Evolutionary conservation across 2,797 vertebrate genomes (phyloP).

Genomic region (Rhinogobio ventralis): DNA sequence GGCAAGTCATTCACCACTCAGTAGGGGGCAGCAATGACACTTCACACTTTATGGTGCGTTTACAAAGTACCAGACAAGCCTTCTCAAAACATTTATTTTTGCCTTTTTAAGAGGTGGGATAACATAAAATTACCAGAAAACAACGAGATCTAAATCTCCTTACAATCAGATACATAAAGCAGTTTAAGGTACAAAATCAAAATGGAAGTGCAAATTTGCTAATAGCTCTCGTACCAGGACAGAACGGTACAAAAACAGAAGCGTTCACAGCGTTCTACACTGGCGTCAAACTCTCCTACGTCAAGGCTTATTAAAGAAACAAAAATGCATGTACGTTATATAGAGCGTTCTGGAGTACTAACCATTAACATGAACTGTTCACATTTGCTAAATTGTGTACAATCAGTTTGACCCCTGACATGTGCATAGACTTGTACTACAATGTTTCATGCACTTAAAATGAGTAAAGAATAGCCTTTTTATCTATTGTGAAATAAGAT

Average conservation of each 20-base stretch:
- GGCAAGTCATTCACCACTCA: background rate
- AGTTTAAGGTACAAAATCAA: slow-evolving; percentile 54
- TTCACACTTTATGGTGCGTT: background rate
- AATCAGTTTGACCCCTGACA: slow-evolving; percentile 36
- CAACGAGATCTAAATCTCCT: slow-evolving; percentile 38
- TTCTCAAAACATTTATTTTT: slow-evolving; percentile 67
- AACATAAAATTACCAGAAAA: slow-evolving; percentile 58
- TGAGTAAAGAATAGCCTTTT: slow-evolving; percentile 34
- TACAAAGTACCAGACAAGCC: background rate
- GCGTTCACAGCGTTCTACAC: slow-evolving; percentile 6
- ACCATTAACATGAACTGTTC: slow-evolving; percentile 38
- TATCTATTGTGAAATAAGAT: slow-evolving; percentile 37
- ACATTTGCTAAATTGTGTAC: slow-evolving; percentile 44
- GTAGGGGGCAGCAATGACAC: background rate
- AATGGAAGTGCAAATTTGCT: slow-evolving; percentile 59
- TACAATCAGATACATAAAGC: slow-evolving; percentile 62
- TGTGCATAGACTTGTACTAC: slow-evolving; percentile 54
- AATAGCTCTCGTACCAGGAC: slow-evolving; percentile 56
- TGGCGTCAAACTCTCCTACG: slow-evolving; percentile 18
- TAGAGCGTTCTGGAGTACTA: slow-evolving; percentile 43
- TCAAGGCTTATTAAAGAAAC: slow-evolving; percentile 15
- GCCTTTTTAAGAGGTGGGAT: slow-evolving; percentile 47
- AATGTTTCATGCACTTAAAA: slow-evolving; percentile 59
- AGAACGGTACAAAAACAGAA: slow-evolving; percentile 47
- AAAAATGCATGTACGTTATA: slow-evolving; percentile 47